Conservation (phyloP, 2,113 vertebrate species). For the Hippocampus zosterae region DNA sequence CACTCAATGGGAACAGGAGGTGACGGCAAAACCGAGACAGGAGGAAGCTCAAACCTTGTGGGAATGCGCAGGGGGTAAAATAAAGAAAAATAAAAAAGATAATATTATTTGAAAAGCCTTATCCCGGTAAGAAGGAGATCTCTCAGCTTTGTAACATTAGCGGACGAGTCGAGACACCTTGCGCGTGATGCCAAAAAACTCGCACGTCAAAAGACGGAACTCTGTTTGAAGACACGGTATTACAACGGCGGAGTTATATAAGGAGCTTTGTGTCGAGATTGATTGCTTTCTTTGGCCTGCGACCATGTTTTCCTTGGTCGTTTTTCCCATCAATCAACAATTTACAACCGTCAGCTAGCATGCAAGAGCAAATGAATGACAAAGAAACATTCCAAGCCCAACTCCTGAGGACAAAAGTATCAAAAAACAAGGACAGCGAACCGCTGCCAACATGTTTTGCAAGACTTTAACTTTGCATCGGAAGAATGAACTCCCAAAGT, state of each 20-base stretch:
- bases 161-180: background rate
- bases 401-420: background rate
- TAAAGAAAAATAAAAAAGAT: background rate
- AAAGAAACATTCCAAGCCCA: background rate
- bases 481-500: background rate
- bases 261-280: no score
- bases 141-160: background rate
- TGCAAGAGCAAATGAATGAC: background rate
- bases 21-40: constrained; percentile 26
- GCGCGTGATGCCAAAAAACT: no score
- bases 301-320: background rate
- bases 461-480: background rate
- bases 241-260: background rate
- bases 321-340: background rate
- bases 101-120: background rate
- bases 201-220: background rate
- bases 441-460: background rate
- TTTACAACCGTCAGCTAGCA: background rate
- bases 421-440: background rate
- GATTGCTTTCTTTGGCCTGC: background rate
- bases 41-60: constrained; percentile 35
- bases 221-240: background rate
- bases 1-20: constrained; percentile 52
- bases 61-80: constrained; percentile 25
- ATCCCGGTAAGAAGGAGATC: background rate